Evolutionary conservation across 2,113 vertebrate species (phyloP), one percentile per base, ranked within the genome.

Genomic region (Melanotaenia duboulayi): DNA sequence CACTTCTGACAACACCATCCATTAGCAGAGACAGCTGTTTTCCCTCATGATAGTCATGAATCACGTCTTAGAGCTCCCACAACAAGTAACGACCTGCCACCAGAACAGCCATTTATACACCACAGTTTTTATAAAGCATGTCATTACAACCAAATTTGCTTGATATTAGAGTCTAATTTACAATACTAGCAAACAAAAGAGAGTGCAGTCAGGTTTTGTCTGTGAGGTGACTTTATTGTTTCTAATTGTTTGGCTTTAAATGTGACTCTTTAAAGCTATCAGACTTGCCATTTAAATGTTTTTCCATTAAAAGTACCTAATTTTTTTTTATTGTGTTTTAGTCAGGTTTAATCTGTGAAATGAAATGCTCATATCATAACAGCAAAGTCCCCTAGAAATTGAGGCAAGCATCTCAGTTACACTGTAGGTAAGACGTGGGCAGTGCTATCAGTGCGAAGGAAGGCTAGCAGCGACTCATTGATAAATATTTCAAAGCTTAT

Each of bases 21-120:
- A 85, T 80, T 75, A 80, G 58, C 56, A 68, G 9, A 61, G 74
- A 87, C 87, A 81, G 87, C 76, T 85, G 84, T 60, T 81, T 68
- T 19, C 68, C 55, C 74, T 78, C 71, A 64, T 2, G 23, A 56
- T 59, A 20, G 11, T 70, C 71, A 84, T 84, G 54, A 88, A 88
- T 87, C 81, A 71, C 76, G 8, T 65, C 63, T 60, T 61, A 71
- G 49, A 71, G 59, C 62, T 49, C 66, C 65, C 63, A 20, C 61
- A 65, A 65, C 55, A 71, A 77, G 2, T 70, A 74, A 74, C 76
- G 79, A 87, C 79, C 66, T 8, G 23, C 66, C 61, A 62, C 75
- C 61, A 51, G 23, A 51, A 48, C 75, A 72, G 78, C 69, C 76
- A 61, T 58, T 76, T 17, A 64, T 69, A 74, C 81, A 77, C 48